Evolutionary conservation across 1,140 invertebrate species (phyloP), one percentile per base, ranked within the genome.

Genomic region (Nomia melanderi): DNA sequence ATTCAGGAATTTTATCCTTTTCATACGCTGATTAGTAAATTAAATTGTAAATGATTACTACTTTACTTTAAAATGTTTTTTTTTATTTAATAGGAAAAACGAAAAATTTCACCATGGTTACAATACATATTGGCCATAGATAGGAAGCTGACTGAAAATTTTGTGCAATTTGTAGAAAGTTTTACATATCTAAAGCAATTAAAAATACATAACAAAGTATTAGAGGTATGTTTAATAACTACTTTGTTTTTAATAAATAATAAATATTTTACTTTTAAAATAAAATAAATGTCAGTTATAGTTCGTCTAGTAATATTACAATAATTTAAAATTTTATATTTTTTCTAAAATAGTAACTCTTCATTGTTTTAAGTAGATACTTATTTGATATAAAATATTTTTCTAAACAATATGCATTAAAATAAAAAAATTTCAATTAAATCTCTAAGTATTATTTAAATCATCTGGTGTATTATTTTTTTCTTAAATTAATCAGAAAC

Each of bases 121-220:
- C 90, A 65, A 94, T 0, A 92, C 86, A 77, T 95, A 27, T 87
- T 96, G 47, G 90, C 93, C 27, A 86, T 93, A 69, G 96, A 97
- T 92, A 92, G 92, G 5, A 91, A 94, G 77, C 23, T 95, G 25
- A 95, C 96, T 0, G 93, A 96, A 79, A 88, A 88, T 39, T 94
- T 96, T 90, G 94, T 96, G 6, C 92, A 93, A 74, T 86, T 88
- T 39, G 88, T 93, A 1, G 93, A 95, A 66, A 93, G 92, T 78
- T 92, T 93, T 74, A 87, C 94, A 20, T 92, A 94, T 1, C 88
- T 95, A n/a, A 93, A 91, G 71, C 94, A 94, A 2, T 81, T 95
- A 8, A 93, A 91, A 67, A 92, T 92, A 41, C 93, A 96, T 91
- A 94, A 95, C 64, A 94, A 94, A 91, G 90, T 94, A 57, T 91